These are phyloP conservation scores for Drosophila peninsularis DNA, from an alignment of 2,888 invertebrate genomes.

Conservation along the genomic window DNA sequence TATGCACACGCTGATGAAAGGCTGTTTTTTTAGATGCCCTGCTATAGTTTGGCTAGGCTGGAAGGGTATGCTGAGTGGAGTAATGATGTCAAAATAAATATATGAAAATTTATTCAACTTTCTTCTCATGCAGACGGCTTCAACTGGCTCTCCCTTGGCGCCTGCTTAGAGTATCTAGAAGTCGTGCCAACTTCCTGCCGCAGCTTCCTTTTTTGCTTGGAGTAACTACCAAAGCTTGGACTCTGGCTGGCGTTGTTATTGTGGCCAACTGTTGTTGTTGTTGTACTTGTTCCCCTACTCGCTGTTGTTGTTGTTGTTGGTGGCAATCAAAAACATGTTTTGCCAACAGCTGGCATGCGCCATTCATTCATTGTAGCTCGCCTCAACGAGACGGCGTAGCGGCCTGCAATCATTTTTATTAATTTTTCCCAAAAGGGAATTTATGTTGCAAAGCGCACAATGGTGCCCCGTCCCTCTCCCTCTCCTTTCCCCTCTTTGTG, in stretches of 20 bases:
- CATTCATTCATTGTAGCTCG: conserved; percentile 71
- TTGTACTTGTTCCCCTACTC: conserved; percentile 19
- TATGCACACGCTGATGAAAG: conserved; percentile 75
- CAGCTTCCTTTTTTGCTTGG: not conserved
- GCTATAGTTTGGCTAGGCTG: not conserved
- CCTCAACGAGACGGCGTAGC: conserved; percentile 42
- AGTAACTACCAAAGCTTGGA: conserved; percentile 17
- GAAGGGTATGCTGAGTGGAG: not conserved
- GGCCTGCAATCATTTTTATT: conserved; percentile 77
- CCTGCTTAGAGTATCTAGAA: not conserved
- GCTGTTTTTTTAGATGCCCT: conserved; percentile 43
- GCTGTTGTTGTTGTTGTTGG: conserved; percentile 45
- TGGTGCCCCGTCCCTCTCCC: not conserved
- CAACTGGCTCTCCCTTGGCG: not conserved
- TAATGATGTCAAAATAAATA: not conserved
- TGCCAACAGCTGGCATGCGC: conserved; percentile 78
- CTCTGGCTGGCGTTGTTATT: conserved; percentile 16
- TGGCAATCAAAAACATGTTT: conserved; percentile 77
- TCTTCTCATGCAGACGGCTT: not conserved
- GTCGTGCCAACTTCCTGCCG: too few relatives aligned
- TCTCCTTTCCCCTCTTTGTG: too few relatives aligned
- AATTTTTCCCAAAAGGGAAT: conserved; percentile 75
- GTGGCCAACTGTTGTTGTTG: conserved; percentile 15
- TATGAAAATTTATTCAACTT: too few relatives aligned
- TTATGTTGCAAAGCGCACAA: conserved; percentile 56